Conservation (phyloP, 2,888 invertebrate genomes). For the Cosmopolites sordidus region DNA sequence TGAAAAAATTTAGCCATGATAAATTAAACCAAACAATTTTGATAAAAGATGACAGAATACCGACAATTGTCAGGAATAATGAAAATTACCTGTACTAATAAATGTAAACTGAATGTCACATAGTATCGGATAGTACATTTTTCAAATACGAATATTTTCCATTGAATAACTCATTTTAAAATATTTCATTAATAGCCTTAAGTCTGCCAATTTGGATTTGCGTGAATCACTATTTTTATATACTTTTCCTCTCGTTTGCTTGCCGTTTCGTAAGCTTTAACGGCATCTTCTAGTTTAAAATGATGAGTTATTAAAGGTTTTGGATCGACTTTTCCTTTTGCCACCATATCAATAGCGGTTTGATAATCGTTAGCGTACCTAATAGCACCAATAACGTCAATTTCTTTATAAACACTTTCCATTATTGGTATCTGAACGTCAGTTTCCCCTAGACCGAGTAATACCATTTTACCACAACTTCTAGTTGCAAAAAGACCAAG, state of each 20-base stretch:
- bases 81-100: no score
- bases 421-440: constrained; percentile 79
- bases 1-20: no score
- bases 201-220: constrained; percentile 43
- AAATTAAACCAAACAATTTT: no score
- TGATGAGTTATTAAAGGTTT: constrained; percentile 81
- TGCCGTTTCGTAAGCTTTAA: constrained; percentile 79
- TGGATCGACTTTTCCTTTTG: constrained; percentile 72
- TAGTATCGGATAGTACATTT: no score
- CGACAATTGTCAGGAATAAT: no score
- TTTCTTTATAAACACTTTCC: constrained; percentile 75
- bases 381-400: constrained; percentile 89
- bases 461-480: constrained; percentile 77
- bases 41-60: no score
- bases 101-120: no score
- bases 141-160: no score
- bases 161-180: no score
- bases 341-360: constrained; percentile 70
- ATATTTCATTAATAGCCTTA: not conserved
- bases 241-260: constrained; percentile 65
- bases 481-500: constrained; percentile 71
- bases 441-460: constrained; percentile 81
- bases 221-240: constrained; percentile 87
- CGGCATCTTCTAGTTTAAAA: constrained; percentile 69
- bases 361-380: constrained; percentile 87